A percentile compares a stretch with the other conserved stretches of the same genome.
phyloP scores from a whole-genome alignment of 2,888 invertebrate species.

The Eristalis tenax region DNA sequence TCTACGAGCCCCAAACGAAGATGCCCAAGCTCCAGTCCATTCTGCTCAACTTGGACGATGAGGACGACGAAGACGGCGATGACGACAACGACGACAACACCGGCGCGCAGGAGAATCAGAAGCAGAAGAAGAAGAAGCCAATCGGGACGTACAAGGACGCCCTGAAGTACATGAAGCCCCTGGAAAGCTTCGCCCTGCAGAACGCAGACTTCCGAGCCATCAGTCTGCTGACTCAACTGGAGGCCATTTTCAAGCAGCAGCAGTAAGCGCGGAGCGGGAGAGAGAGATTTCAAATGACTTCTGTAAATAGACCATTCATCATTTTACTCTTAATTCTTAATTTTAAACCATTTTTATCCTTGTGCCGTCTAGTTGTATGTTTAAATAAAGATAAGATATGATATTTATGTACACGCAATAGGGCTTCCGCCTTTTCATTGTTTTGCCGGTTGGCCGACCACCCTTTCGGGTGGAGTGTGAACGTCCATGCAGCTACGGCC shows the following conservation, averaged over 20 bases:
- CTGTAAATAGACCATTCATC: conserved; percentile 29
- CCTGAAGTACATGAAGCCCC: conserved; percentile 77
- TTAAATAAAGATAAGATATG: conserved; percentile 22
- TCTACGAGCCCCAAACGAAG: conserved; percentile 39
- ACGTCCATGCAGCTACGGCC: too few species aligned
- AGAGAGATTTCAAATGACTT: background rate
- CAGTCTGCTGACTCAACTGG: conserved; percentile 78
- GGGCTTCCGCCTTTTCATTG: background rate
- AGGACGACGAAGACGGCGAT: background rate
- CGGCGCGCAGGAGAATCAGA: background rate
- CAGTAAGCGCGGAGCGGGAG: background rate
- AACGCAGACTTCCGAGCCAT: conserved; percentile 79
- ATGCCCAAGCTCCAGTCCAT: conserved; percentile 62
- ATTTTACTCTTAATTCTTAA: background rate
- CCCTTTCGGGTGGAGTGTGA: conserved; percentile 9
- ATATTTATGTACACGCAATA: conserved; percentile 35
- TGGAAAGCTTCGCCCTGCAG: conserved; percentile 79
- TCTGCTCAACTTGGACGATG: conserved; percentile 48
- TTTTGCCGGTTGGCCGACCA: background rate
- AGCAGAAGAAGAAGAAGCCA: conserved; percentile 2
- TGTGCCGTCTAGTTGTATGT: conserved; percentile 39
- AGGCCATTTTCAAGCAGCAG: conserved; percentile 73
- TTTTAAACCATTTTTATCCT: background rate
- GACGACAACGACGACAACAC: background rate
- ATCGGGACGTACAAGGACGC: conserved; percentile 77